These are phyloP conservation scores for Oryzias woworae DNA, from an alignment of 2,113 vertebrate species.

Conservation along the genomic window DNA sequence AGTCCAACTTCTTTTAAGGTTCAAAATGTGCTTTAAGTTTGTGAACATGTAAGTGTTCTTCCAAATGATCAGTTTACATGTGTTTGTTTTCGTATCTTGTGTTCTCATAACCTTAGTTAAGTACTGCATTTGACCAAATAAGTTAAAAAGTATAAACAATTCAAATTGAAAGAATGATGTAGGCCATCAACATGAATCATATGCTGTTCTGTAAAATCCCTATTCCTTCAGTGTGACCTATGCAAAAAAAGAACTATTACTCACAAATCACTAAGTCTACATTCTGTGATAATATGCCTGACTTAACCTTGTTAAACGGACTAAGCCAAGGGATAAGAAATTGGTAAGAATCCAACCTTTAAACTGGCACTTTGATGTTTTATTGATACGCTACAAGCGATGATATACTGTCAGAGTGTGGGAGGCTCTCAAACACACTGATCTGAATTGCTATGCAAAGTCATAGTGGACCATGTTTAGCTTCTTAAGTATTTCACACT, in stretches of 20 bases:
- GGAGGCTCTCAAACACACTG: constrained; percentile 38
- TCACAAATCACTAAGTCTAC: neutral
- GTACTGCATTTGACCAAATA: no score
- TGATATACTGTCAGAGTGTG: constrained; percentile 10
- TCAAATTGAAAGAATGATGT: no score
- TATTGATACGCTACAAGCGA: constrained; percentile 20
- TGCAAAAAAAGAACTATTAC: neutral
- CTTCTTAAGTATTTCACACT: constrained; percentile 58
- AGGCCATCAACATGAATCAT: no score
- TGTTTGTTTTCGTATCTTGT: no score
- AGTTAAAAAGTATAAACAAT: no score
- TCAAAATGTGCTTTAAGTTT: no score
- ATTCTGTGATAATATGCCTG: constrained; percentile 2
- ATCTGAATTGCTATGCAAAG: constrained; percentile 53
- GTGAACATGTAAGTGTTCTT: no score
- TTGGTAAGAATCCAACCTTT: constrained; percentile 2
- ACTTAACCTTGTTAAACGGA: constrained; percentile 6
- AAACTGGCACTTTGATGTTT: constrained; percentile 10
- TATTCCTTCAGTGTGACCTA: neutral
- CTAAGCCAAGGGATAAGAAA: constrained; percentile 6
- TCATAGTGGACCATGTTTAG: constrained; percentile 58
- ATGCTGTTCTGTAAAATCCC: no score
- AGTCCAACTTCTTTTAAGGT: no score
- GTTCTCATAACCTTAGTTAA: no score
- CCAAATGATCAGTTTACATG: no score